Percentiles rank a stretch among this genome's conserved stretches.
Evolutionary conservation across 2,113 vertebrate species (phyloP).

Genomic region (Stegostoma tigrinum): DNA sequence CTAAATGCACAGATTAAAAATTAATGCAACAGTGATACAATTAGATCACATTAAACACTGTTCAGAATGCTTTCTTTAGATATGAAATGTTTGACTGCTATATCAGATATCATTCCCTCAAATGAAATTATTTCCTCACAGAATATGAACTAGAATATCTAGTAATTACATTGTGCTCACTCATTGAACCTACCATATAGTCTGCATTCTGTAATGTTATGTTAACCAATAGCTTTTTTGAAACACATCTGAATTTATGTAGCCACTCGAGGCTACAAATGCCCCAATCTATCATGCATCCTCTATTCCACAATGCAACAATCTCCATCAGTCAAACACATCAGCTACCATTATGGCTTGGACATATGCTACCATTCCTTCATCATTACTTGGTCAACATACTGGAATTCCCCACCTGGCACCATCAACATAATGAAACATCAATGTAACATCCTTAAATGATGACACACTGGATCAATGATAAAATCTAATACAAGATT

Average conservation of each 20-base stretch:
- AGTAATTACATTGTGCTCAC: background rate
- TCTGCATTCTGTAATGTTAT: background rate
- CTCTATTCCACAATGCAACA: background rate
- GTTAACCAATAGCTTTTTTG: background rate
- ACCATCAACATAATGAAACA: background rate
- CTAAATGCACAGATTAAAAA: background rate
- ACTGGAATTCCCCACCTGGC: background rate
- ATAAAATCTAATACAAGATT: background rate
- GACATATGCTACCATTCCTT: background rate
- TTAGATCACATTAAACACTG: background rate
- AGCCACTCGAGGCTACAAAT: background rate
- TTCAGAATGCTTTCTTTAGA: background rate
- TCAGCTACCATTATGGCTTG: background rate
- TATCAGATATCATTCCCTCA: background rate
- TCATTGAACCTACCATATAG: background rate
- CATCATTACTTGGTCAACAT: background rate
- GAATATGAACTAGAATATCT: background rate
- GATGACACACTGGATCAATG: background rate
- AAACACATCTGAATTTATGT: conserved; percentile 9
- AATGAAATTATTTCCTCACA: background rate
- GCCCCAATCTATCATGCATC: background rate
- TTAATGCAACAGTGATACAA: background rate
- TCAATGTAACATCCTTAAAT: background rate
- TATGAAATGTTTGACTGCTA: background rate
- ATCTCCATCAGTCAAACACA: background rate